Evolutionary conservation across 2,113 vertebrate species (phyloP).

Genomic region (Nannospalax galili): DNA sequence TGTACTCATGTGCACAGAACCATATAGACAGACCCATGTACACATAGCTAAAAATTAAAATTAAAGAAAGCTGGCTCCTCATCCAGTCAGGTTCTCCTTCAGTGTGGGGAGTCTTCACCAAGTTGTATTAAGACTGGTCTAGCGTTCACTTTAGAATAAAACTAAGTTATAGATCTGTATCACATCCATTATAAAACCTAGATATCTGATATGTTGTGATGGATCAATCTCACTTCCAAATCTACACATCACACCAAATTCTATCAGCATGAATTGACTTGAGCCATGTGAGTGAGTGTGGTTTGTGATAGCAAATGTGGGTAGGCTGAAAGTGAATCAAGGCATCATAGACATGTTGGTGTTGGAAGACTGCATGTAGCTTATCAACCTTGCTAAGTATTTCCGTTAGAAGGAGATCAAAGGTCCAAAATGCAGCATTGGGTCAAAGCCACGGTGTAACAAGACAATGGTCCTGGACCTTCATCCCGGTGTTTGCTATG

Average conservation of each 20-base stretch:
- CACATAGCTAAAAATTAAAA: no score
- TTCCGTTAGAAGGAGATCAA: neutral
- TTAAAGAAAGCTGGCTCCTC: no score
- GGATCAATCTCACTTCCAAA: neutral
- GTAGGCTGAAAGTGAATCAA: neutral
- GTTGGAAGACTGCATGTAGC: neutral
- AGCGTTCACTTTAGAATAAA: neutral
- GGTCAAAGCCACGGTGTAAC: neutral
- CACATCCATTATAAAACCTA: neutral
- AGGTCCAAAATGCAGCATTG: neutral
- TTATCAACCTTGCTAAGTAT: neutral
- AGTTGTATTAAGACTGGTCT: neutral
- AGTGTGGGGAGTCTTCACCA: rapidly evolving
- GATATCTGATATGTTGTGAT: neutral
- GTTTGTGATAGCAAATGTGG: neutral
- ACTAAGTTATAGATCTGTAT: neutral
- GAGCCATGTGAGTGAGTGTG: neutral
- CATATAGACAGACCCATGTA: no score
- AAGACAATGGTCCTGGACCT: neutral
- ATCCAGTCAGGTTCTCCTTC: neutral
- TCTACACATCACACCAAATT: neutral
- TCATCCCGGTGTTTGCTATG: neutral
- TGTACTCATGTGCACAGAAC: no score
- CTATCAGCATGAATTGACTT: no score
- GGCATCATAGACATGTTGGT: neutral